Base-by-base conservation (phyloP, 2,888 invertebrate species). In the Cephalotes varians region DNA sequence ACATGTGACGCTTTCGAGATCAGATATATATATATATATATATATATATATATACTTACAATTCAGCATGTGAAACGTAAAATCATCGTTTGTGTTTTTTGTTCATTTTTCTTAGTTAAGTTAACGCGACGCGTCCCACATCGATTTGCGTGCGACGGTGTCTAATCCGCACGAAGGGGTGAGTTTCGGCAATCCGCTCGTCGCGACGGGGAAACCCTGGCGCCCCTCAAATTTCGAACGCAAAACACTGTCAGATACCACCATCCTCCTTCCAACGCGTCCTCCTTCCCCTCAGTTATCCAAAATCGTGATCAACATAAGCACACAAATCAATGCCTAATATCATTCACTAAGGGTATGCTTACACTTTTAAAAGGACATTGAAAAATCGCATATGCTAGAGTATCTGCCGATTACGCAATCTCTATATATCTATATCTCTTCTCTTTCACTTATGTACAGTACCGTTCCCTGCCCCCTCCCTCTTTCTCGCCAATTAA, bases 321-420 rank as follows among this genome's bases (percentile, higher is more conserved):
- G 92, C 93, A 92, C 92, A 91, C 91, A 92, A 92, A 92, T 92
- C 88, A 92, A 93, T 91, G 89, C 91, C 92, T 93, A 93, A 93
- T 93, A 93, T 90, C 77, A 69, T 93, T 91, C 92, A 91, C 93
- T 93, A 92, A 91, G 91, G 92, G 92, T 93, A 93, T 90, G 91
- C 92, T 92, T 94, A 94, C 92, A 93, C 88, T 92, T 91, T 93
- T 92, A 92, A 92, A 93, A 94, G 94, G 94, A 94, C 93, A 94
- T 94, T 94, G 93, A 94, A 94, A 94, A 94, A 94, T 94, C 91
- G 92, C 92, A 91, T 94, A 93, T 90, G 91, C 92, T 93, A 93
- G 91, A 91, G 90, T 93, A 93, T 91, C 92, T 93, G 93, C 88
- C 90, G 91, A 92, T 92, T 94, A 94, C 90, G 86, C 90, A 86